Evolutionary conservation across 2,888 invertebrate genomes (phyloP), one percentile per base, ranked within the genome.

Genomic region (Cheilosia pagana): DNA sequence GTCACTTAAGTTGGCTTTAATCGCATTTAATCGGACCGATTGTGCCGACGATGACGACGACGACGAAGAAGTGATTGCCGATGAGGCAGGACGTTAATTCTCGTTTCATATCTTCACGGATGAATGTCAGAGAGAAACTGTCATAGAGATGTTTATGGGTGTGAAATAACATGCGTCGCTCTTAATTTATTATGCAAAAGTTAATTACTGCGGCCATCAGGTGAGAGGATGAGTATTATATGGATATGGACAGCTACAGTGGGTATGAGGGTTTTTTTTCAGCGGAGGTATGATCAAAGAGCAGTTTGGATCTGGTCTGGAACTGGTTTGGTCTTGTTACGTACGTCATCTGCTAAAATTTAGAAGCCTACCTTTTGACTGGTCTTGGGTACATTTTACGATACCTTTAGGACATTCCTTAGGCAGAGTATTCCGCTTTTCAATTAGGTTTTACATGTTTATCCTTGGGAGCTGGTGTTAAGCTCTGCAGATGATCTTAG

Each of bases 21-120:
- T 63, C 77, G 55, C 41, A 50, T 78, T 65, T 71, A 78, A 71
- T 65, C 63, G 57, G 52, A 35, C 31, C 57, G 78, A 71, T 77
- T 70, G 70, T 70, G 48, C 41, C 14, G 41, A 63, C 7, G 25
- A 28, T 7, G 28, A 53, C 16, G 53, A 53, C 50, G 52, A 28
- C 14, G 25, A 52, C 52, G 28, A 28, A 16, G 48, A 70, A 45
- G 45, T 70, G 60, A 67, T 60, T 67, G 67, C 50, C 60, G 23
- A 68, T 60, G 28, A 50, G 16, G 31, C 16, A 53, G 77, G 55
- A 57, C 39, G 71, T 72, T 72, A 60, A 62, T 52, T 62, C 52
- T n/a, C 25, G 41, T 43, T 72, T 52, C 21, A 60, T 52, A 60
- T 57, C 48, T 60, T 39, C 25, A n/a, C 25, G 41, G 45, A 71